A percentile compares a stretch with the other conserved stretches of the same genome.
phyloP scores from a whole-genome alignment of 2,113 vertebrate species.

The Zosterops lateralis region DNA sequence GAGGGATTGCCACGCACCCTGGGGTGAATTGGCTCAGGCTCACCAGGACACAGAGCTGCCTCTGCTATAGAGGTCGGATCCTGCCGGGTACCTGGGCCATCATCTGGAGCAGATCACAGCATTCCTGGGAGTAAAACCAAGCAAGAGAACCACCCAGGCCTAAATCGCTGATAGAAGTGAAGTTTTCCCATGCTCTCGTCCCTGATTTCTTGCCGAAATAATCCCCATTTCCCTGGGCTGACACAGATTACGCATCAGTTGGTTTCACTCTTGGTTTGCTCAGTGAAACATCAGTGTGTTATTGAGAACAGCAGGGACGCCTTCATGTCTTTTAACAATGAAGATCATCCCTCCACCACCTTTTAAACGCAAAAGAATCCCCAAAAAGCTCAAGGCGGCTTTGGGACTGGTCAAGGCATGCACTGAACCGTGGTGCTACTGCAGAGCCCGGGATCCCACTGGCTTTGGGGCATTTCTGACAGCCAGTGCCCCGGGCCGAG shows the following conservation, averaged over 20 bases:
- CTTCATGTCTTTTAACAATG: background rate
- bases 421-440: rapidly evolving
- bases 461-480: background rate
- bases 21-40: background rate
- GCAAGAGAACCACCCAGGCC: background rate
- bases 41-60: background rate
- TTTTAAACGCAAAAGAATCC: background rate
- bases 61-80: background rate
- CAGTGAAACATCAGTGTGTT: background rate
- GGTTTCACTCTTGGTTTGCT: background rate
- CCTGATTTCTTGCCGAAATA: background rate
- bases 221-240: background rate
- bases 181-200: background rate
- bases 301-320: background rate
- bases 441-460: background rate
- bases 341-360: background rate
- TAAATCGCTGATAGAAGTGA: background rate
- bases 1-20: rapidly evolving
- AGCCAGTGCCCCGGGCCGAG: background rate
- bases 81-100: rapidly evolving
- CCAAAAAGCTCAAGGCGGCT: background rate
- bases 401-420: rapidly evolving
- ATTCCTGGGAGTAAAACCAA: background rate
- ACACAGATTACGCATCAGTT: background rate
- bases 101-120: background rate